These are phyloP conservation scores for Myrmecophaga tridactyla DNA, from an alignment of 2,113 vertebrate genomes.

Conservation along the genomic window DNA sequence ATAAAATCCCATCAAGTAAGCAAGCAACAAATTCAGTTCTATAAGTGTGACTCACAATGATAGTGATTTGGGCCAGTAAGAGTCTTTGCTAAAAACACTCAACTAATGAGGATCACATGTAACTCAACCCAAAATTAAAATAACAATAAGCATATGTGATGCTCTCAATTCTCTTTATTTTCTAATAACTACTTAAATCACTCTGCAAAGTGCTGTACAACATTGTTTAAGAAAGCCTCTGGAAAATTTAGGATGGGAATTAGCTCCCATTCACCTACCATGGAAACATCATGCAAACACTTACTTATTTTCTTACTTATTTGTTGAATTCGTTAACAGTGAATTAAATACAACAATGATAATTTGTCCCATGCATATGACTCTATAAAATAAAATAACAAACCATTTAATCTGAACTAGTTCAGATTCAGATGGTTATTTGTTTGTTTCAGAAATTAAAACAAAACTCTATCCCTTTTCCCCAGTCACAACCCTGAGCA, in stretches of 20 bases:
- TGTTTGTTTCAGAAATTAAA: background rate
- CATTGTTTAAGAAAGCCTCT: slow-evolving; percentile 14
- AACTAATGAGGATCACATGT: background rate
- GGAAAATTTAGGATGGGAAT: background rate
- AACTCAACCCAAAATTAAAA: background rate
- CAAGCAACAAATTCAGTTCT: background rate
- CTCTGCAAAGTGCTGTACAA: background rate
- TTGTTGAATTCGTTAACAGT: background rate
- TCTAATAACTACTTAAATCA: slow-evolving; percentile 39
- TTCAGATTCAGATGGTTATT: background rate
- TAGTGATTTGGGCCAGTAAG: background rate
- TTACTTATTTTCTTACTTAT: background rate
- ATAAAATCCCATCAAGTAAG: background rate
- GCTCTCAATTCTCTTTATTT: slow-evolving; percentile 62
- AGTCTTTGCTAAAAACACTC: background rate
- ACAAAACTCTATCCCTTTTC: background rate
- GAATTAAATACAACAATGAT: background rate
- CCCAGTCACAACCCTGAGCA: background rate
- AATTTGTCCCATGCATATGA: background rate
- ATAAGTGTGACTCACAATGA: background rate
- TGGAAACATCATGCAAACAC: background rate
- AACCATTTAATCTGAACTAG: background rate
- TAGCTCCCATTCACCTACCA: background rate
- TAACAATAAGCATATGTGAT: background rate
- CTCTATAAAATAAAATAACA: slow-evolving; percentile 37